Conservation (phyloP, 2,113 vertebrate genomes). For the Sisor rabdophorus region DNA sequence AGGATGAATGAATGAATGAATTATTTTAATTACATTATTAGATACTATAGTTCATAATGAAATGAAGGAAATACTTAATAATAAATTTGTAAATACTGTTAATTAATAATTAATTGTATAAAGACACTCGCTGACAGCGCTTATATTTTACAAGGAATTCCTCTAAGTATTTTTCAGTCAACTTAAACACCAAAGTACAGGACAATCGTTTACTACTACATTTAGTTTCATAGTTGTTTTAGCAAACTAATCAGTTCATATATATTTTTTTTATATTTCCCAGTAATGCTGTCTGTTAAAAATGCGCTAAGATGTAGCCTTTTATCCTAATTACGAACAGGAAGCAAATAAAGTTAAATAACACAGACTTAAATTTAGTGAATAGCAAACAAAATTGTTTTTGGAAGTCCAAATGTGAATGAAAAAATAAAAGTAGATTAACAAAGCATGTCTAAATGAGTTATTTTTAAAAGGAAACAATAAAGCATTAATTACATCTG, state of each 20-base stretch:
- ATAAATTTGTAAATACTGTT: background rate
- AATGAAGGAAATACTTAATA: background rate
- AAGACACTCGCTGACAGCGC: slow-evolving; percentile 42
- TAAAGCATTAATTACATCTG: background rate
- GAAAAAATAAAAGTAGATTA: too few relatives aligned
- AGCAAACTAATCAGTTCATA: slow-evolving; percentile 10
- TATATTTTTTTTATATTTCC: slow-evolving; percentile 16
- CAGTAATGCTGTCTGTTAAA: background rate
- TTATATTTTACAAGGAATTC: slow-evolving; percentile 49
- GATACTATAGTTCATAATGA: background rate
- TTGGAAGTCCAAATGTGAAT: background rate
- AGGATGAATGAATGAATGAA: too few relatives aligned
- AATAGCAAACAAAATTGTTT: background rate
- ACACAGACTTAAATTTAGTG: background rate
- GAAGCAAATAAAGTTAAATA: background rate
- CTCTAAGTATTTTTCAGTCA: slow-evolving; percentile 33
- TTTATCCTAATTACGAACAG: background rate
- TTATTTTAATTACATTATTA: too few relatives aligned
- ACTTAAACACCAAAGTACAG: slow-evolving; percentile 55
- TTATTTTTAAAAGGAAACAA: background rate
- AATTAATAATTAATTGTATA: slow-evolving; percentile 47
- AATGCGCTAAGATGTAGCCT: background rate
- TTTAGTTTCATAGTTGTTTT: background rate
- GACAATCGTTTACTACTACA: slow-evolving; percentile 21
- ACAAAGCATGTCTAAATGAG: too few relatives aligned